Evolutionary conservation across 2,888 invertebrate species (phyloP).

Genomic region (Pachymerium ferrugineum): DNA sequence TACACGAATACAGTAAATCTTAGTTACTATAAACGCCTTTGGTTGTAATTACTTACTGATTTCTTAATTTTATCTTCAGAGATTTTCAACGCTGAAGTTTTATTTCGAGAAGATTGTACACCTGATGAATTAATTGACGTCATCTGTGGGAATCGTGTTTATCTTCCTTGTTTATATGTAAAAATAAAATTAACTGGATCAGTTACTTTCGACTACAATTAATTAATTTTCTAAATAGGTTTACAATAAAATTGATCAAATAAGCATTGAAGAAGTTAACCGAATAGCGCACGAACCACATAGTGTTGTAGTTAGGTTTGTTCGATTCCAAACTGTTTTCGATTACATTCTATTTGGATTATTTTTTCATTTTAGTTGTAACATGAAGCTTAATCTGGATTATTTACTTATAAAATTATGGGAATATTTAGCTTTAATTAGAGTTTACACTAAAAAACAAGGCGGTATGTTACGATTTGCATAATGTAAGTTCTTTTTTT

Average conservation of each 20-base stretch:
- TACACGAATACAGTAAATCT: conserved; percentile 93
- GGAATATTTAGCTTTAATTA: conserved; percentile 87
- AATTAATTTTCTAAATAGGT: conserved; percentile 53
- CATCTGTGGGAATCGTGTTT: conserved; percentile 89
- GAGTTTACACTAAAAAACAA: conserved; percentile 98
- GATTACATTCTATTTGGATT: not conserved
- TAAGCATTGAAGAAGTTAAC: conserved; percentile 97
- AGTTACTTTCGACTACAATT: not conserved
- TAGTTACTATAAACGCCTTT: not conserved
- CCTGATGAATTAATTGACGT: conserved; percentile 98
- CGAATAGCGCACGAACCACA: conserved; percentile 79
- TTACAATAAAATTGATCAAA: conserved; percentile 99
- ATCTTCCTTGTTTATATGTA: conserved; percentile 91
- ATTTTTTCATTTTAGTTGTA: conserved; percentile 70
- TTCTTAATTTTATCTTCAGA: conserved; percentile 42
- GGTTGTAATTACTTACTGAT: not conserved
- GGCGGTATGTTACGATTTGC: conserved; percentile 53
- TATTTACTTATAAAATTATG: conserved; percentile 84
- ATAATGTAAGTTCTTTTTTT: not conserved
- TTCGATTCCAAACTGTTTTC: not conserved
- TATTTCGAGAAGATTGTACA: conserved; percentile 92
- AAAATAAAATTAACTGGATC: conserved; percentile 29
- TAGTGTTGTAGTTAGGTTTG: conserved; percentile 85
- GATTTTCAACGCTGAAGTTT: conserved; percentile 58
- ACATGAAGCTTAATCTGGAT: conserved; percentile 97